Evolutionary conservation across 2,113 vertebrate genomes (phyloP).

Genomic region (Nerophis lumbriciformis): DNA sequence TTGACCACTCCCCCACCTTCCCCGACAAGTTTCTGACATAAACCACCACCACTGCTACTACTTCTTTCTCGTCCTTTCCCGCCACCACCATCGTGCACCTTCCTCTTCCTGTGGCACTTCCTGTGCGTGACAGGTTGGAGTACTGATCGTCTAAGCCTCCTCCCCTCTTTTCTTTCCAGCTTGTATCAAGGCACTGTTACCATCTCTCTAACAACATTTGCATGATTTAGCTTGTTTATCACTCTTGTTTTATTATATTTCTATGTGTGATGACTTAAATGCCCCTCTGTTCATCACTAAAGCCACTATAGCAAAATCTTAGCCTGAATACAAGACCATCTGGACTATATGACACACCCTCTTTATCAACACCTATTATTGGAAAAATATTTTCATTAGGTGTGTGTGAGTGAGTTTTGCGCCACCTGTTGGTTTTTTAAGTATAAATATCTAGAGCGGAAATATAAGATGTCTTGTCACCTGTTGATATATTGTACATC

Average conservation of each 20-base stretch:
- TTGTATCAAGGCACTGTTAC: slow-evolving; percentile 25
- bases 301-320: slow-evolving; percentile 23
- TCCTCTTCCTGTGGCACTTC: slow-evolving; percentile 69
- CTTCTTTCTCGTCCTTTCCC: slow-evolving; percentile 38
- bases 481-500: too few relatives aligned
- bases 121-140: slow-evolving; percentile 73
- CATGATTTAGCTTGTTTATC: slow-evolving; percentile 41
- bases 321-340: too few relatives aligned
- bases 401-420: too few relatives aligned
- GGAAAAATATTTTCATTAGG: too few relatives aligned
- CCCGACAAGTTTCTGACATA: slow-evolving; percentile 57
- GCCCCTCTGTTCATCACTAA: slow-evolving; percentile 48
- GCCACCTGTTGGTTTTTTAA: too few relatives aligned
- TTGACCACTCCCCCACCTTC: slow-evolving; percentile 30
- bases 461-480: too few relatives aligned
- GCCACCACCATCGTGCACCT: slow-evolving; percentile 46
- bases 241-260: slow-evolving; percentile 28
- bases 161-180: slow-evolving; percentile 26
- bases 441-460: too few relatives aligned
- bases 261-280: slow-evolving; percentile 9
- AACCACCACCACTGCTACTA: slow-evolving; percentile 38
- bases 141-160: slow-evolving; percentile 31
- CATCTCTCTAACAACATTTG: background rate
- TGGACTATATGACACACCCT: too few relatives aligned
- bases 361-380: too few relatives aligned